Base-by-base conservation (phyloP, 1,140 invertebrate species). In the Nomia melanderi region DNA sequence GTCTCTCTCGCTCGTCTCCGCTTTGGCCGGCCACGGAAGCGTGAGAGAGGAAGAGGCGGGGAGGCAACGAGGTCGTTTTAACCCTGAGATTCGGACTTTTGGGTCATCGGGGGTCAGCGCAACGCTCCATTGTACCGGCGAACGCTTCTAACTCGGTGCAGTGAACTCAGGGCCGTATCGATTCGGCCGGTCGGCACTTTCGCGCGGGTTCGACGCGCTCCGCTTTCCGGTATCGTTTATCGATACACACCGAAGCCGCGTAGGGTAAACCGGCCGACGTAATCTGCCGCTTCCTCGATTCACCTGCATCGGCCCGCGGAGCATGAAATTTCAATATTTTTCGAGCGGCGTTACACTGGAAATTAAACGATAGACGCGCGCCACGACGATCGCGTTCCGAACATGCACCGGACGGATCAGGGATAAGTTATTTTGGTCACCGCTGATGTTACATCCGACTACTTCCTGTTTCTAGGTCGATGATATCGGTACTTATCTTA, bases 141-240 rank as follows among this genome's bases (percentile, higher is more conserved):
- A 50, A 47, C 71, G 53, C 63, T 83, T 82, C 70, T 82, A 82
- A 82, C 80, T 74, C 66, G 62, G 77, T 71, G 81, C 82, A 82
- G 59, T 79, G 80, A 82, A 83, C 76, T 53, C 81, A 75, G 81
- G 80, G 47, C 81, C 77, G 81, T 83, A 83, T 75, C 70, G 71
- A 65, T 65, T 74, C 47, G 71, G n/a, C 23, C 20, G 57, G 14
- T 60, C 31, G 57, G 31, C 70, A 47, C 31, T 72, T 65, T 74
- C 60, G 47, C 71, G 71, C 33, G 33, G 20, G 59, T 64, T 65
- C 44, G 36, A 64, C 47, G 47, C 25, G 47, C 25, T 41, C 50
- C 31, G 31, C 33, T 65, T 65, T 50, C 69, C 56, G 57, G 29
- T 20, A 36, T 53, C 70, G 59, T 72, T 63, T 72, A 72, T 72